phyloP scores from a whole-genome alignment of 2,113 vertebrate species.

The Caranx melampygus region DNA sequence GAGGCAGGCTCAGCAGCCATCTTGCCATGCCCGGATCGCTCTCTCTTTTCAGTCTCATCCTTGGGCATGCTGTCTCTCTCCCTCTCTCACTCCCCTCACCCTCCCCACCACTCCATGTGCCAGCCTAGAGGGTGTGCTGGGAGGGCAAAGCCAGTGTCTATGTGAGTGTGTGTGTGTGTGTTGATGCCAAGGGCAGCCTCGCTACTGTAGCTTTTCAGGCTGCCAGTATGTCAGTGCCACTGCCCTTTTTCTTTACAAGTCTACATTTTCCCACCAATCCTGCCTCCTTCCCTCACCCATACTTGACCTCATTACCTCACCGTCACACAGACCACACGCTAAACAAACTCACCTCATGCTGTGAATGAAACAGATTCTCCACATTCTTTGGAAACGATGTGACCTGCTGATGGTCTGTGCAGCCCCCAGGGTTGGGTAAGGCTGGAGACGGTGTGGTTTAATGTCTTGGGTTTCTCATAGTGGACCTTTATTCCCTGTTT shows the following conservation, averaged over 20 bases:
- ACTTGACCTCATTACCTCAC: constrained; percentile 52
- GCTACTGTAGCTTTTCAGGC: constrained; percentile 56
- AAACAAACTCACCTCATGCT: constrained; percentile 25
- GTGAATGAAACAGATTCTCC: constrained; percentile 49
- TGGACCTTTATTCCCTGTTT: constrained; percentile 45
- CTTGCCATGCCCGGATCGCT: constrained; percentile 62
- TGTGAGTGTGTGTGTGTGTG: constrained; percentile 48
- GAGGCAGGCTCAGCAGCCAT: constrained; percentile 68
- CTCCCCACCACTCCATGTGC: constrained; percentile 73
- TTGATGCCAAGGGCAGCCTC: constrained; percentile 57
- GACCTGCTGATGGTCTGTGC: constrained; percentile 39
- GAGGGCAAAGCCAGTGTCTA: constrained; percentile 55
- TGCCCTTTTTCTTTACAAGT: constrained; percentile 39
- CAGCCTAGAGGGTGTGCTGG: constrained; percentile 75
- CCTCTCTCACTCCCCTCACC: constrained; percentile 60
- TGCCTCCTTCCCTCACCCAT: constrained; percentile 31
- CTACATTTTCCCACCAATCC: constrained; percentile 19
- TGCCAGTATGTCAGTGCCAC: constrained; percentile 42
- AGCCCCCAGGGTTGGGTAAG: constrained; percentile 5
- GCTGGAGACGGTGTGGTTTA: constrained; percentile 26
- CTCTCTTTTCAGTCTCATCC: constrained; percentile 66
- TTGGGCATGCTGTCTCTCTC: constrained; percentile 65
- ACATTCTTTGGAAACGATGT: constrained; percentile 53
- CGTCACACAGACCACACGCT: constrained; percentile 50
- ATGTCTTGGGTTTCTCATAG: constrained; percentile 53